Evolutionary conservation across 1,140 invertebrate genomes (phyloP).

Genomic region (Contarinia nasturtii): DNA sequence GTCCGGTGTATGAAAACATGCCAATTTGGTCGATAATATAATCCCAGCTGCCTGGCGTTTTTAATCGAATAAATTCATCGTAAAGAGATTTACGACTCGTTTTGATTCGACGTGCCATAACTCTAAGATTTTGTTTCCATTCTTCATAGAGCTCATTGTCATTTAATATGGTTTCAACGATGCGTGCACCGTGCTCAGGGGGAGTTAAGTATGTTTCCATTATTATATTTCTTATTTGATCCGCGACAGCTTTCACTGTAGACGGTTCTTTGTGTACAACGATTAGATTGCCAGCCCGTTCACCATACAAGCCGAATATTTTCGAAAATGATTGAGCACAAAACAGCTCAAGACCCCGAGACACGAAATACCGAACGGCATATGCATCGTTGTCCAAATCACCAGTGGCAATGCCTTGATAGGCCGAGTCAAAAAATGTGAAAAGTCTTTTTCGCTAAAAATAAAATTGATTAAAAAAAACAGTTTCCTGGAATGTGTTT

Average conservation of each 20-base stretch:
- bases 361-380: constrained; percentile 64
- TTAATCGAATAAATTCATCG: constrained; percentile 44
- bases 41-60: constrained; percentile 77
- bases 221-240: constrained; percentile 71
- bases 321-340: constrained; percentile 88
- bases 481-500: not conserved
- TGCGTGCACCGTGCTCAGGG: constrained; percentile 61
- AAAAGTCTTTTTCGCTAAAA: constrained; percentile 52
- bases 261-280: constrained; percentile 46
- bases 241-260: constrained; percentile 41
- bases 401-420: constrained; percentile 92
- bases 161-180: constrained; percentile 65
- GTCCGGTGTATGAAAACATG: constrained; percentile 90
- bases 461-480: constrained; percentile 5
- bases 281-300: constrained; percentile 72
- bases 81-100: constrained; percentile 62
- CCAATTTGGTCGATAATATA: constrained; percentile 87
- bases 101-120: constrained; percentile 73
- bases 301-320: constrained; percentile 93
- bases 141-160: constrained; percentile 52
- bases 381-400: constrained; percentile 75
- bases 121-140: constrained; percentile 63
- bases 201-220: constrained; percentile 72
- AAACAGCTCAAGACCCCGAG: constrained; percentile 65
- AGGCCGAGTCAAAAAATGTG: constrained; percentile 81